phyloP scores from a whole-genome alignment of 2,888 invertebrate species.

The Hirudinaria manillensis region DNA sequence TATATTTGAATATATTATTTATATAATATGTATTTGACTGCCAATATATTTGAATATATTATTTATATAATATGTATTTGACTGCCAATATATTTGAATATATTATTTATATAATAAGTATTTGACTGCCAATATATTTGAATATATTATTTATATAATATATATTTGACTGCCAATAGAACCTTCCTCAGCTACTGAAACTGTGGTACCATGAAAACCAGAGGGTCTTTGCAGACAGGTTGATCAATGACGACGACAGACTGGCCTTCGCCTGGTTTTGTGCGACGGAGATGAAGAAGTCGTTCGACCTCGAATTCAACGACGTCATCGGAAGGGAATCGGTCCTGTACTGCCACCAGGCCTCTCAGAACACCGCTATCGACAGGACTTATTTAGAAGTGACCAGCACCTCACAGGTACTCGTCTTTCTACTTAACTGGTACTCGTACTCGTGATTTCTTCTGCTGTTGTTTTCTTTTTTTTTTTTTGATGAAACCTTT shows the following conservation, averaged over 20 bases:
- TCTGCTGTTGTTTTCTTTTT: not conserved
- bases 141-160: too few species aligned
- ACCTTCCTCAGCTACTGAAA: conserved; percentile 46
- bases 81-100: too few species aligned
- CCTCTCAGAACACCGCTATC: conserved; percentile 50
- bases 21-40: too few species aligned
- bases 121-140: too few species aligned
- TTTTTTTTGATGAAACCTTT: not conserved
- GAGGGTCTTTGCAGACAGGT: conserved; percentile 54
- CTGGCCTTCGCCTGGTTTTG: conserved; percentile 48
- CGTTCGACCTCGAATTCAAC: conserved; percentile 59
- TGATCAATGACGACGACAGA: conserved; percentile 54
- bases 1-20: too few species aligned
- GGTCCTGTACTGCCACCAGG: conserved; percentile 67
- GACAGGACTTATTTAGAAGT: conserved; percentile 63
- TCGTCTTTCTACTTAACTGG: not conserved
- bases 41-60: too few species aligned
- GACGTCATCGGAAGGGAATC: conserved; percentile 58
- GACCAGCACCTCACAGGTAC: conserved; percentile 62
- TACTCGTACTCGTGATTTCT: not conserved
- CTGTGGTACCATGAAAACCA: conserved; percentile 55
- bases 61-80: too few species aligned
- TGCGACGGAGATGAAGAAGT: conserved; percentile 57
- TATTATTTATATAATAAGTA: too few species aligned
- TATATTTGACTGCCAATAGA: too few species aligned